phyloP scores from a whole-genome alignment of 2,113 vertebrate species.

The Peucedramus taeniatus region DNA sequence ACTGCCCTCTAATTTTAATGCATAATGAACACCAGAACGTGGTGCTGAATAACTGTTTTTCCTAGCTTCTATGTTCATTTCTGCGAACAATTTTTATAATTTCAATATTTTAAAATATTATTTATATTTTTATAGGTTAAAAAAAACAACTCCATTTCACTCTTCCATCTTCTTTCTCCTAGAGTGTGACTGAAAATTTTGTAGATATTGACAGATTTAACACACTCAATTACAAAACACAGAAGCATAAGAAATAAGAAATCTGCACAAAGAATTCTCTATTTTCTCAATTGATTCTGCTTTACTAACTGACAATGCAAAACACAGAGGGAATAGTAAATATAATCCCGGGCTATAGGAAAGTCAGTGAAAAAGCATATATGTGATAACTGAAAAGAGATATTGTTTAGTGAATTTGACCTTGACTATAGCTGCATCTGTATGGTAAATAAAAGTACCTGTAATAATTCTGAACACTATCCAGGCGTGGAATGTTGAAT shows the following conservation, averaged over 20 bases:
- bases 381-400: not conserved
- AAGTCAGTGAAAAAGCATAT: not conserved
- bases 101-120: not conserved
- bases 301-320: not conserved
- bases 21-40: not conserved
- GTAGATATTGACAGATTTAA: not conserved
- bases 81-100: not conserved
- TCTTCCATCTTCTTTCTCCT: not conserved
- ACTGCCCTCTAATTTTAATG: not conserved
- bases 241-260: not conserved
- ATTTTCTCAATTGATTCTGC: not conserved
- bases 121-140: not conserved
- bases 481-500: conserved; percentile 89
- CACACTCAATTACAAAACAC: not conserved
- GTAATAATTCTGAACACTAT: conserved; percentile 92
- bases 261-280: not conserved
- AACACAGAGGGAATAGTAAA: not conserved
- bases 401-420: not conserved
- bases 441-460: conserved; percentile 73
- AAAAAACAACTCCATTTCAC: not conserved
- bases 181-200: not conserved
- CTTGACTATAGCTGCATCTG: not conserved
- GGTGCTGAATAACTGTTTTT: not conserved
- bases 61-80: not conserved
- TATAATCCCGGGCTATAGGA: not conserved